phyloP scores from a whole-genome alignment of 2,113 vertebrate species.

The Paracanthobrama guichenoti region DNA sequence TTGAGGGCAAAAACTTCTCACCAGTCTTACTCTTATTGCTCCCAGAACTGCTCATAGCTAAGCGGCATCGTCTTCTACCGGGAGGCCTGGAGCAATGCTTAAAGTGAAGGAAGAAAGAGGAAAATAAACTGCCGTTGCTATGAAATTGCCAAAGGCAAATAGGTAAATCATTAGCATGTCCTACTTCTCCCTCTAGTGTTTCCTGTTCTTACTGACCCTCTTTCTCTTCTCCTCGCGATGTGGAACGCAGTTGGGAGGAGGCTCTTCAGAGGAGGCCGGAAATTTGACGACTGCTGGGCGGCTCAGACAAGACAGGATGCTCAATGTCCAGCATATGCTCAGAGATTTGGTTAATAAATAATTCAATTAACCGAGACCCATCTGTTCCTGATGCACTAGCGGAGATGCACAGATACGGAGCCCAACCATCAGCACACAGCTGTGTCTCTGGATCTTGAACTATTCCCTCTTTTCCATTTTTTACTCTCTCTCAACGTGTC shows the following conservation, averaged over 20 bases:
- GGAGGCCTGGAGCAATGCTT: constrained; percentile 58
- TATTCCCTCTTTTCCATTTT: neutral
- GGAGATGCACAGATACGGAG: constrained; percentile 18
- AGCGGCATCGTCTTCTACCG: constrained; percentile 56
- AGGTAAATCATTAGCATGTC: constrained; percentile 21
- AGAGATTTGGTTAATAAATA: constrained; percentile 58
- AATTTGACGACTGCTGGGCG: constrained; percentile 40
- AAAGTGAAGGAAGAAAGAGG: constrained; percentile 35
- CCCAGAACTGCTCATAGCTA: constrained; percentile 68
- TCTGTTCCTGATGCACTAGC: constrained; percentile 44
- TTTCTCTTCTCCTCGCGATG: neutral
- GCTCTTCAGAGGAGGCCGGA: neutral
- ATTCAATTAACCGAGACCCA: constrained; percentile 58
- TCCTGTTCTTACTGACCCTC: constrained; percentile 6
- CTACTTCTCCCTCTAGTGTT: constrained; percentile 3
- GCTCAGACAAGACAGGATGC: constrained; percentile 44
- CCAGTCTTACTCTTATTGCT: constrained; percentile 49
- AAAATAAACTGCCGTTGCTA: neutral
- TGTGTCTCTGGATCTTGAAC: neutral
- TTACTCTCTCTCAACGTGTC: neutral
- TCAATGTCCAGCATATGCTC: constrained; percentile 59
- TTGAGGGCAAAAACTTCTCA: neutral
- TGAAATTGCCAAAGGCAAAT: constrained; percentile 4
- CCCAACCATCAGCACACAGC: constrained; percentile 30
- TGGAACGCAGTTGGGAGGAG: neutral